Base-by-base conservation (phyloP, 2,888 invertebrate genomes). In the Junonia oenone region DNA sequence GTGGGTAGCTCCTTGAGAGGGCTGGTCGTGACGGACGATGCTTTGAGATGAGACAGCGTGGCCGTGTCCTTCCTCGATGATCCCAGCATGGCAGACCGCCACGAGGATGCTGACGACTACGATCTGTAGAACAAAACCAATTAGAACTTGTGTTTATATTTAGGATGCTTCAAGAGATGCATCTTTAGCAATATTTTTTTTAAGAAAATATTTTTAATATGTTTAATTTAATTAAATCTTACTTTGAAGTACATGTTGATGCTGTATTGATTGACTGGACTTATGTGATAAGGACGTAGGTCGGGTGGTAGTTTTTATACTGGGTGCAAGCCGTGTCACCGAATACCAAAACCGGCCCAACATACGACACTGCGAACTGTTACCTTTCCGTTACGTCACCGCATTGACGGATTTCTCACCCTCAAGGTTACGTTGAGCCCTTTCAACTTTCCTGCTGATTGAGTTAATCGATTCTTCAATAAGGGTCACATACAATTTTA, bases 191-290 rank as follows among this genome's bases (percentile, higher is more conserved):
- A 11, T 31, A 6, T 11, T 31, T 31, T 31, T 31, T 31, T 13
- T 6, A 1, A n/a, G n/a, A 43, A 43, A 13, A 26, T 26, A 5
- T 6, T 27, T 48, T 49, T 38, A 43, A n/a, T n/a, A 33, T 11
- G 11, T 13, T 51, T 33, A 45, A 53, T 33, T n/a, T 22, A 38
- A 29, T 3, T 37, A 27, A 58, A 63, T 67, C 86, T 87, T 69
- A 90, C 89, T 88, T 84, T 83, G 62, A 77, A 74, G 73, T 77
- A 84, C 90, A 90, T 90, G 78, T 77, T 84, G 83, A 69, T 75
- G 70, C 65, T 73, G 67, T 72, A 69, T 68, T 75, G 78, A 75
- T 75, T 70, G 72, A 65, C 72, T 69, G 76, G 70, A 69, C 73
- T 74, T 78, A 75, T 81, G 81, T 90, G 89, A 78, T 87, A 78